These are phyloP conservation scores for Amazona vittata DNA, from an alignment of 2,113 vertebrate genomes.

Conservation along the genomic window DNA sequence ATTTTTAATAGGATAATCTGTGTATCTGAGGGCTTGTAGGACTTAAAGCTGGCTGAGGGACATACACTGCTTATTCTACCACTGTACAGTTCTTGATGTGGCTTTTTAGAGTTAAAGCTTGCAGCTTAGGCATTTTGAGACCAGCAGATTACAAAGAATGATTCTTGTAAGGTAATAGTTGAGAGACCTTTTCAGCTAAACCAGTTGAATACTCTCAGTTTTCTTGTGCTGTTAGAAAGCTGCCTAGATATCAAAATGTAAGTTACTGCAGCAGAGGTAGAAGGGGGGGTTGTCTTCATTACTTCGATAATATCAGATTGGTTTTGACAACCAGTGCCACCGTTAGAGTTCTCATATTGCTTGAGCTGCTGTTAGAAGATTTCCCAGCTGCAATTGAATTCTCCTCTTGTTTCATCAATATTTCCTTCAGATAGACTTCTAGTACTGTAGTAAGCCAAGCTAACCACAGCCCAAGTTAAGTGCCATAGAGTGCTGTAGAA, in stretches of 20 bases:
- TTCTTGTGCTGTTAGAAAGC: not conserved
- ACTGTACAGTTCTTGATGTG: not conserved
- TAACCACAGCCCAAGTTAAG: not conserved
- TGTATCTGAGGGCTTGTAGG: not conserved
- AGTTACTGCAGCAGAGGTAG: not conserved
- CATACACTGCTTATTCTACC: not conserved
- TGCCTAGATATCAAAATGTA: not conserved
- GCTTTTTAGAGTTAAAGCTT: not conserved
- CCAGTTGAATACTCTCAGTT: not conserved
- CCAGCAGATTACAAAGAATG: accelerated
- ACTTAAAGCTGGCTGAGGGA: not conserved
- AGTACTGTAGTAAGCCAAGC: not conserved
- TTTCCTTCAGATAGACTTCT: not conserved
- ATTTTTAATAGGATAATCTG: not conserved
- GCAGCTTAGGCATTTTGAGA: not conserved
- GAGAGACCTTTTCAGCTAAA: not conserved
- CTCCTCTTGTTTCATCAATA: not conserved
- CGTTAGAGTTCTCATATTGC: not conserved
- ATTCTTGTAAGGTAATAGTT: not conserved
- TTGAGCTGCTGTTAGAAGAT: not conserved
- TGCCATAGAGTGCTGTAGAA: not conserved
- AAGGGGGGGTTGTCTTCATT: not conserved
- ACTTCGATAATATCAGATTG: not conserved
- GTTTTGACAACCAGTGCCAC: not conserved
- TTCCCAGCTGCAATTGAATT: not conserved